Base-by-base conservation (phyloP, 2,888 invertebrate genomes). In the Cyrtodaria siliqua region DNA sequence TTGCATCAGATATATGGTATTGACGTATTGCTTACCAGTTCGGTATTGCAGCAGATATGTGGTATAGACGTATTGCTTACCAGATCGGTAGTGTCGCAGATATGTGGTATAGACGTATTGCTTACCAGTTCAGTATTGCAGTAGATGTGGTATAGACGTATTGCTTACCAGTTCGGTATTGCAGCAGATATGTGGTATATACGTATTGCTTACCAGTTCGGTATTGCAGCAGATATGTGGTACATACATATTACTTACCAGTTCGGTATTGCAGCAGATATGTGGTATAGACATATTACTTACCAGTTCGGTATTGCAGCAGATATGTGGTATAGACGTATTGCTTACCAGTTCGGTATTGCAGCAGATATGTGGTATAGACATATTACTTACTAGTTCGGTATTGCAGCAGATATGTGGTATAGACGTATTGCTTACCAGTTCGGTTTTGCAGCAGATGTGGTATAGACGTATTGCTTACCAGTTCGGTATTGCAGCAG, bases 261-360 rank as follows among this genome's bases (percentile, higher is more conserved):
- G 49, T 26, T 67, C 57, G 40, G 72, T 16, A 72, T 59, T 6
- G 57, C 67, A 0, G 50, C 53, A 1, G 77, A 63, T n/a, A 77
- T 55, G 20, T 77, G 71, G 42, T 77, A 72, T n/a, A 77, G n/a
- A n/a, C n/a, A n/a, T n/a, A n/a, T n/a, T 4, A 52, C 59, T 33
- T 60, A 72, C 71, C 71, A 60, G 23, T 53, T 53, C 0, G 71
- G 71, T 14, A 72, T 57, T 3, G 55, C 67, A 1, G 47, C 57
- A 1, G 76, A 62, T 16, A 76, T 53, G 24, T 76, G 71, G 40
- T 76, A 71, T n/a, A 76, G 33, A n/a, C n/a, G n/a, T n/a, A n/a
- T n/a, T 33, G 12, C 33, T 33, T 33, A 33, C 33, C 33, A 61
- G 26, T 55, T 55, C 0, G 72, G 72, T 16, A 72, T 59, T 6